Base-by-base conservation (phyloP, 2,888 invertebrate genomes). In the Plutella xylostella region DNA sequence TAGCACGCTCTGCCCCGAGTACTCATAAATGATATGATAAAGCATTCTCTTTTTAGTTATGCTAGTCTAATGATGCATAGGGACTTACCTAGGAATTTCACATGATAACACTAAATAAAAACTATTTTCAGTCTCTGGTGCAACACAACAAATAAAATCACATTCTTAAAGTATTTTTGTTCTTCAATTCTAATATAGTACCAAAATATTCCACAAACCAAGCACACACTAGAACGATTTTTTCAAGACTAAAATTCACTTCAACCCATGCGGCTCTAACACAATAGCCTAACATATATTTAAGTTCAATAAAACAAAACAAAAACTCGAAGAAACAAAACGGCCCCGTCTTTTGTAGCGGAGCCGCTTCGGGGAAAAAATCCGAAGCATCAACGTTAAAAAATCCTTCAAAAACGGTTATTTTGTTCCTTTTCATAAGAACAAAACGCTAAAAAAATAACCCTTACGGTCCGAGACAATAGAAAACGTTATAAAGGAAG, bases 281-380 rank as follows among this genome's bases (percentile, higher is more conserved):
- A 80, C 79, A 83, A 82, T 80, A 69, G 76, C 66, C 61, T 67
- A 75, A 75, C 82, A 70, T 79, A 79, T 82, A 82, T 77, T 82
- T 83, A 79, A 71, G 61, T 73, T 63, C 60, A 66, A 74, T 76
- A 72, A 78, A 79, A 79, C 65, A 77, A 72, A 76, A 76, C 72
- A 73, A 77, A 76, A 72, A 67, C 61, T 54, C 54, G 45, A 57
- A 30, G 61, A 69, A 72, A 75, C 72, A 75, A 76, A 77, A 72
- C 66, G 65, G 60, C 65, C 60, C 52, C 65, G 61, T 57, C 71
- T 72, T 76, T 80, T 83, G 77, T 78, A 55, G 58, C 55, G 6
- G 52, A 53, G 63, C 69, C 72, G 76, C 76, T 83, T 83, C 83
- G 74, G 67, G 68, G 83, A 82, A 82, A 58, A 72, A 63, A 61